Evolutionary conservation across 2,888 invertebrate genomes (phyloP).

Genomic region (Drosophila kokeensis): DNA sequence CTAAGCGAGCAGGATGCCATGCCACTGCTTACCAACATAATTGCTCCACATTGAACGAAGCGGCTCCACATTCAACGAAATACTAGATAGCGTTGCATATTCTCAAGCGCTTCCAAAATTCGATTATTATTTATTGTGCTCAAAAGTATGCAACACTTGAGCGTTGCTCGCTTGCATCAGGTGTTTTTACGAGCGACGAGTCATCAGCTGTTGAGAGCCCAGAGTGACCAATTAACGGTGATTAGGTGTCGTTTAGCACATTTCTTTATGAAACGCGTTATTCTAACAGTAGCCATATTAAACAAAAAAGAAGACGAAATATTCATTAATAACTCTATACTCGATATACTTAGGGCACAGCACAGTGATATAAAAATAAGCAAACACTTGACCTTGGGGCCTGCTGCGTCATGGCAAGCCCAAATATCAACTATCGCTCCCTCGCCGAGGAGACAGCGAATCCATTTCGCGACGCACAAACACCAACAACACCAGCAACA

Average conservation of each 20-base stretch:
- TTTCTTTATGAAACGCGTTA: constrained; percentile 39
- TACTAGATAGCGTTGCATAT: constrained; percentile 2
- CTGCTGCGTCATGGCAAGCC: constrained; percentile 81
- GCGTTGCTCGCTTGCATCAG: constrained; percentile 17
- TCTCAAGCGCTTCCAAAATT: not conserved
- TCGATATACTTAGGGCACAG: constrained; percentile 52
- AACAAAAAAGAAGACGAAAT: constrained; percentile 70
- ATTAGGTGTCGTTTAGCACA: constrained; percentile 15
- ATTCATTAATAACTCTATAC: constrained; percentile 67
- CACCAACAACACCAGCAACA: constrained; percentile 42
- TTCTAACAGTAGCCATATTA: constrained; percentile 62
- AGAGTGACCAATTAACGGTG: constrained; percentile 4
- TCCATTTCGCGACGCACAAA: constrained; percentile 57
- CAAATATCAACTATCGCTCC: constrained; percentile 82
- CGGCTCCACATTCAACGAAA: constrained; percentile 23
- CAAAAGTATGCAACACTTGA: constrained; percentile 22
- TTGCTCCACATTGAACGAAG: constrained; percentile 13
- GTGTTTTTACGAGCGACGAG: constrained; percentile 20
- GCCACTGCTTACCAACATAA: not conserved
- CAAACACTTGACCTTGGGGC: constrained; percentile 68
- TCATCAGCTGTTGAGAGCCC: constrained; percentile 22
- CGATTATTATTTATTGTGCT: not conserved
- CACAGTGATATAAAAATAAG: constrained; percentile 76
- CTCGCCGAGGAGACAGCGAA: constrained; percentile 81
- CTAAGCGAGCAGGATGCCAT: constrained; percentile 1